A percentile compares a stretch with the other conserved stretches of the same genome.
These are phyloP conservation scores for Zosterops pallidus DNA, from an alignment of 2,113 vertebrate species.

Conservation along the genomic window DNA sequence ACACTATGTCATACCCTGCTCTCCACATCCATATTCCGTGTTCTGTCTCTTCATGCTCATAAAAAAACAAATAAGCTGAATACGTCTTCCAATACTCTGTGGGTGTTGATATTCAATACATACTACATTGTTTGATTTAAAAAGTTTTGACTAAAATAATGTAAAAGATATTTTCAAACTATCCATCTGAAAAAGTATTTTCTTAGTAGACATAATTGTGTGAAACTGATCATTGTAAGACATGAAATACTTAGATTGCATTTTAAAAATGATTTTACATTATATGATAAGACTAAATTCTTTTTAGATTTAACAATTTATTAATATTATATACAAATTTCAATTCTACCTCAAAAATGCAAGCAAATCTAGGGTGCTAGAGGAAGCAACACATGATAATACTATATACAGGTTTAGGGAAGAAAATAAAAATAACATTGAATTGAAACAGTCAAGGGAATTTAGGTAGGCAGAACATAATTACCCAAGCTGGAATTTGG, in stretches of 20 bases:
- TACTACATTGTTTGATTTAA: not conserved
- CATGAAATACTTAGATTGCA: not conserved
- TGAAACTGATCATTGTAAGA: not conserved
- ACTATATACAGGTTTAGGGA: not conserved
- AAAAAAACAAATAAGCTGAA: not conserved
- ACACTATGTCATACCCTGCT: not conserved
- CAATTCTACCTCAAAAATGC: not conserved
- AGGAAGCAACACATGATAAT: not conserved
- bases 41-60: not conserved
- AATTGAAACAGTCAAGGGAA: slow-evolving; percentile 41
- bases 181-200: not conserved
- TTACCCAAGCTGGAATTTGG: slow-evolving; percentile 66
- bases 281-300: not conserved
- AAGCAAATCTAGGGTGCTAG: not conserved
- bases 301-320: not conserved
- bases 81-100: not conserved
- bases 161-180: not conserved
- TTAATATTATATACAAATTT: not conserved
- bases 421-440: slow-evolving; percentile 33
- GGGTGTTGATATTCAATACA: not conserved
- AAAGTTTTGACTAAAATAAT: not conserved
- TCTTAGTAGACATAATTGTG: not conserved
- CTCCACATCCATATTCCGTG: not conserved
- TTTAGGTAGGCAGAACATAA: slow-evolving; percentile 61
- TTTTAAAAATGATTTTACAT: not conserved